Evolutionary conservation across 1,140 invertebrate genomes (phyloP), one percentile per base, ranked within the genome.

Genomic region (Drosophila suzukii): DNA sequence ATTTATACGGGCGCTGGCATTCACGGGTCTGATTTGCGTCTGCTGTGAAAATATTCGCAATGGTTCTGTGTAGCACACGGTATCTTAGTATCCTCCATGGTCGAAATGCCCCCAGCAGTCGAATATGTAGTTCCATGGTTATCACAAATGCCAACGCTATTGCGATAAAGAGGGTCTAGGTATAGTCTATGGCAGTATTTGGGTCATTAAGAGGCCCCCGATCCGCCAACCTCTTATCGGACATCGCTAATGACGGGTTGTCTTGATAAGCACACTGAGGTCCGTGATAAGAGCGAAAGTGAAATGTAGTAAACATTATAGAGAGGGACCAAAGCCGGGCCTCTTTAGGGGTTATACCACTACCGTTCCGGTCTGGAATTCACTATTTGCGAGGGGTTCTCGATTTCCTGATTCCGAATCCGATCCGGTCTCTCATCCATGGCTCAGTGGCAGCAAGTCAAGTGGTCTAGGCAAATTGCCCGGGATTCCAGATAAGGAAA

Each of bases 261-360:
- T 32, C n/a, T 11, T 78, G 79, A 83, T 83, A 83, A 67, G 47
- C 49, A 6, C 1, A 20, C 17, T 44, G 15, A 11, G 59, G 58
- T 27, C 4, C 36, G 10, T 51, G 50, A 72, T 75, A 79, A 63
- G 49, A 43, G 41, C 30, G 76, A 80, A 79, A 74, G 70, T 74
- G 56, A 79, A 68, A 74, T 60, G 53, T 39, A 27, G 54, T 60
- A 30, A 66, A 41, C 51, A 70, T 13, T 49, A 30, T 13, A n/a
- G 12, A 20, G 46, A 13, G 47, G 47, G 47, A n/a, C 8, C 30
- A 50, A 49, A 44, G 41, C 7, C 41, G 15, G 41, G 41, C 15
- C 41, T 17, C 41, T 44, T n/a, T 6, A 0, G 13, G 13, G 46
- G 46, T 34, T 10, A 10, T 32, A 32, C 6, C 17, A 15, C n/a